Percentiles rank a stretch among this genome's conserved stretches.
phyloP scores from a whole-genome alignment of 35 echinoderm and acorn worm species.

The Apostichopus californicus region DNA sequence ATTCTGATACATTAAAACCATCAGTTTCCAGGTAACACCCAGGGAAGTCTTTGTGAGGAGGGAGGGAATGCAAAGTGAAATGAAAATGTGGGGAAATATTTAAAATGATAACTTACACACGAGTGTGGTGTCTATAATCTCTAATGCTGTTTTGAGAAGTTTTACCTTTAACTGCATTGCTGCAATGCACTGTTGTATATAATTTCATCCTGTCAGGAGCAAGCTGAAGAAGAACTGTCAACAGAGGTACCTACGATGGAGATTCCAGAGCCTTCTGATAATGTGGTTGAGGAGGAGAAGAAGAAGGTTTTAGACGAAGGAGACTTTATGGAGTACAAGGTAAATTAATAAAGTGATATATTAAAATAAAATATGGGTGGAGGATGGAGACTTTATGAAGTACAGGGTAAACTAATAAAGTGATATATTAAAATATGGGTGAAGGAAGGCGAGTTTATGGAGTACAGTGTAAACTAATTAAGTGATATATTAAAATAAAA shows the following conservation, averaged over 20 bases:
- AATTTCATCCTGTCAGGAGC: constrained; percentile 16
- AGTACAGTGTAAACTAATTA: constrained; percentile 72
- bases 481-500: background rate
- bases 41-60: no score
- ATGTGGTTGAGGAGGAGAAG: constrained; percentile 73
- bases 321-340: constrained; percentile 98
- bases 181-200: no score
- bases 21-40: no score
- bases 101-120: no score
- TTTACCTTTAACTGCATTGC: background rate
- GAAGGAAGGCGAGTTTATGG: constrained; percentile 90
- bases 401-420: constrained; percentile 67
- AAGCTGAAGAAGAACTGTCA: constrained; percentile 8
- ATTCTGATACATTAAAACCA: no score
- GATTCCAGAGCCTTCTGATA: constrained; percentile 56
- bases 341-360: background rate
- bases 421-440: no score
- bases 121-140: no score
- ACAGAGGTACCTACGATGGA: constrained; percentile 47
- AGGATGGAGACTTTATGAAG: constrained; percentile 67
- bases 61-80: no score
- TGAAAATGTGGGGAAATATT: no score
- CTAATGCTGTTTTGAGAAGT: background rate
- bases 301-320: constrained; percentile 90
- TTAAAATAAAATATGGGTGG: background rate